Evolutionary conservation across 2,888 invertebrate genomes (phyloP), one percentile per base, ranked within the genome.

Genomic region (Drosophila antonietae): DNA sequence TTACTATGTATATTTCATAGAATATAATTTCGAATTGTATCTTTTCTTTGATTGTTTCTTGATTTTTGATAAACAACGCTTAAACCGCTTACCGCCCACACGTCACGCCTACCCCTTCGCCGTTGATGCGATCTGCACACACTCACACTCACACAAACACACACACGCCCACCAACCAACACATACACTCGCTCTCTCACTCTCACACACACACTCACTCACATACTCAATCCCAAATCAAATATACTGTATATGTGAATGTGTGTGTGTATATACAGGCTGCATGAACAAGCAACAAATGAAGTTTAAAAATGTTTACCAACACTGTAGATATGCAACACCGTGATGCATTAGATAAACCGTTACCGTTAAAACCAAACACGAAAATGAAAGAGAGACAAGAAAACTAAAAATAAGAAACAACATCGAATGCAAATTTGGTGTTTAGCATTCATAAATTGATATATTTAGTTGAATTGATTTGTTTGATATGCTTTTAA

Each of bases 231-330:
- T 12, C 53, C 35, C 49, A 39, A 57, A 53, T 55, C 49, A 66
- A 47, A 58, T 51, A 60, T 55, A 63, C 28, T 49, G 9, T 44
- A 18, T 49, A 18, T 51, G 33, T 53, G 37, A 28, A 55, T 55
- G 51, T 20, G 46, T 55, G 51, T 20, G 59, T 46, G 31, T 44
- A 23, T 39, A 65, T 60, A 68, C 73, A 91, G 91, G 88, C 84
- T 91, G 91, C 92, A 91, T 91, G 91, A 91, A 74, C 83, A 86
- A 77, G 74, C 85, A 80, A 85, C 85, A 67, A 87, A 78, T 75
- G 88, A 91, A 68, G 78, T 75, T 75, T 81, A 72, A 81, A 56
- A 31, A 63, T 51, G 61, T 74, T 74, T 63, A 65, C 64, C 55
- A 79, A 78, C 75, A 73, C 79, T 64, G 69, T 82, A 78, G 62